Evolutionary conservation across 2,888 invertebrate genomes (phyloP), one percentile per base, ranked within the genome.

Genomic region (Mechanitis messenoides): DNA sequence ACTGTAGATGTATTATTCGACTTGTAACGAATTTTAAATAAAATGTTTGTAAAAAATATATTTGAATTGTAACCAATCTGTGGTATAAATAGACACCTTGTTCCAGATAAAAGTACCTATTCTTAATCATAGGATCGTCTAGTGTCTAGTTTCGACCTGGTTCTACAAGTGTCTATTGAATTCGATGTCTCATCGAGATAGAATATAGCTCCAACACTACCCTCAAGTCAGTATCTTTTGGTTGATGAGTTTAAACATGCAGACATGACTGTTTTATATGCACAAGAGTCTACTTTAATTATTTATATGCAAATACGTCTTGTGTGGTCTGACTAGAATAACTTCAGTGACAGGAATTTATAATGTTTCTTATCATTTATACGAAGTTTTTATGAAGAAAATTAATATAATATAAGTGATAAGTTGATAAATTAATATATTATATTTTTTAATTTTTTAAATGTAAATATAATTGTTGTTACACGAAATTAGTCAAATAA

Each of bases 81-180:
- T 46, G 20, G 31, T 50, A 9, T 20, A 20, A 50, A 46, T 12
- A 20, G 50, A 50, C 2, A 28, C 7, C 20, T 31, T 50, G 31
- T 50, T 50, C 9, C 31, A 6, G 31, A 31, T 1, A 6, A 50
- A 31, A 50, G 50, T 50, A 47, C 28, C 55, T 59, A 55, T 60
- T 60, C 53, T 56, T 33, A 61, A 61, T 60, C 55, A 50, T 42
- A 35, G 45, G 47, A 38, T 54, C 45, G 31, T 53, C 38, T 12
- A 35, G 31, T 53, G 46, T 56, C 42, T 61, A 57, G 59, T 60
- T 58, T 60, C 64, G 66, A 66, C 66, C 66, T 45, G 64, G 42
- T 66, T 61, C 64, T 54, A 56, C 58, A 58, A 66, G 66, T 55
- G 59, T 46, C 61, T 60, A 54, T 60, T 55, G 64, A 66, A 33